Base-by-base conservation (phyloP, 23 tunicate species). In the Styela clava region DNA sequence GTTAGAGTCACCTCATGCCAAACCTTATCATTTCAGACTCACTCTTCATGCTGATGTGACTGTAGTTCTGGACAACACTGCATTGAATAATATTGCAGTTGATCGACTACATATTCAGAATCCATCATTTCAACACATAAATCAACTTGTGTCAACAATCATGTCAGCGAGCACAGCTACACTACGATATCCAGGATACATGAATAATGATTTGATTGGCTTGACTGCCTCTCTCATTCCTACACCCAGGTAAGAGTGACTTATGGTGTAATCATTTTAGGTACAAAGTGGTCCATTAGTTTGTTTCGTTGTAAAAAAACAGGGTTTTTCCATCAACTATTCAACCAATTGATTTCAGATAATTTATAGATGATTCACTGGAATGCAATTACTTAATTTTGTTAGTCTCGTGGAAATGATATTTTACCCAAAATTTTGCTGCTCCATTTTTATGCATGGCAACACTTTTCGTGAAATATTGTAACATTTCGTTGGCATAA, bases 111-210 rank as follows among this genome's bases (percentile, higher is more conserved):
- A 91, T 52, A 91, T 96, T 9, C 94, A 85, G 64, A 96, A 96
- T 73, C 99, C 99, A 32, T 78, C 96, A 1, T 96, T 96, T 87
- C 81, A 91, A 19, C 92, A 87, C 78, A 96, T 96, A 33, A 96
- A 96, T 64, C 92, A 96, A 74, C 97, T 96, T 80, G 99, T 96
- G 24, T 93, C 99, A 68, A 96, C 99, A n/a, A 93, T 96, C 16
- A 96, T 96, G 99, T 96, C 97, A 0, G 99, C 99, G n/a, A 87
- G 99, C 52, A 96, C 99, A 21, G 99, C 99, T 31, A 96, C 99
- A 0, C 81, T 96, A 0, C 79, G 99, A 31, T 96, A 96, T 78
- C 99, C 99, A 0, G 97, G 97, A n/a, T 96, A 96, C 79, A 91
- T 96, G 97, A 91, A 96, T 80, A 96, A 96, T 85, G 99, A 96